Evolutionary conservation across 2,113 vertebrate genomes (phyloP), one percentile per base, ranked within the genome.

Genomic region (Emydura subglobosa): DNA sequence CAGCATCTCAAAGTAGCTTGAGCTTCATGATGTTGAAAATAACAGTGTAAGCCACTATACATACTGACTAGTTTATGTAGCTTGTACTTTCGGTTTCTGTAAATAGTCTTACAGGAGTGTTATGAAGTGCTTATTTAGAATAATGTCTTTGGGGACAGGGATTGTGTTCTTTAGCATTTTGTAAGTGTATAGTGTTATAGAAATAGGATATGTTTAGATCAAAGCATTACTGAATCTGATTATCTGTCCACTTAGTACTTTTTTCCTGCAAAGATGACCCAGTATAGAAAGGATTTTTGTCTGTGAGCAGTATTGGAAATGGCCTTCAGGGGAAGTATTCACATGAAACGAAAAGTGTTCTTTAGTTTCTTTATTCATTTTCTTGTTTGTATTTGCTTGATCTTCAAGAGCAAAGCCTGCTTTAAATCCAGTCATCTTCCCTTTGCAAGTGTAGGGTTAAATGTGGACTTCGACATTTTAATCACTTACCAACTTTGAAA

Each of bases 11-110:
- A 57, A 65, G 72, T 59, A 57, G 50, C 61, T 76, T 93, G 51
- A 92, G 95, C 83, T 86, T 87, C 85, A 74, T 5, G 65, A 4
- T 89, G 51, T 91, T 82, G 81, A 47, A 82, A 93, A 92, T 50
- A 78, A 31, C 91, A 61, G 42, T 39, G 47, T 24, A 72, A 44
- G 21, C 72, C 39, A 42, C 21, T 74, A 44, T 12, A 44, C 2
- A 4, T 39, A 25, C 21, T 39, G 9, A 74, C 21, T 74, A 42
- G 21, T 42, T 42, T 74, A 25, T 42, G 11, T 83, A 13, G 24
- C 68, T 50, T 54, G 16, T 91, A 51, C 44, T 83, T 50, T 83
- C 85, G 31, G 65, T 55, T 84, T 90, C 86, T 88, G 49, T 85
- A 34, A 76, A 88, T 83, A 14, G 65, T 5, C 21, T 1, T 31